phyloP scores from a whole-genome alignment of 2,888 invertebrate species.

The Pandemis heparana region DNA sequence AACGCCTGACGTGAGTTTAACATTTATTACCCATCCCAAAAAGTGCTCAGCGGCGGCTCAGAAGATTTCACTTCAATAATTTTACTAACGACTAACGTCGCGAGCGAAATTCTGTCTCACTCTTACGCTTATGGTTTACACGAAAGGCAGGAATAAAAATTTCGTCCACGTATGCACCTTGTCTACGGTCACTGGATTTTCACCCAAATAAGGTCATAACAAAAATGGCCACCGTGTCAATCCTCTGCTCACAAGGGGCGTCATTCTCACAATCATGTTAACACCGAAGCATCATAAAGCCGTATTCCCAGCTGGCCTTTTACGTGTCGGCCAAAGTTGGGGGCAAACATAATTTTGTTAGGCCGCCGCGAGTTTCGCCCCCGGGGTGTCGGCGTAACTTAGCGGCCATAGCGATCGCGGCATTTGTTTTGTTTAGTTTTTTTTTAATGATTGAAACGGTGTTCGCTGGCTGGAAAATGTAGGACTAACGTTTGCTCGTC shows the following conservation, averaged over 20 bases:
- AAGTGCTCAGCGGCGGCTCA: no score
- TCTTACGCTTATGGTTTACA: no score
- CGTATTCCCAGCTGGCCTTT: conserved; percentile 35
- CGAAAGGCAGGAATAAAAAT: no score
- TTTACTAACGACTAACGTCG: no score
- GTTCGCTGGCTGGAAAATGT: not conserved
- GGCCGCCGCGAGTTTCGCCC: conserved; percentile 38
- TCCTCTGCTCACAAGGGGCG: not conserved
- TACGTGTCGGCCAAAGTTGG: conserved; percentile 41
- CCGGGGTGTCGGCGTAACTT: conserved; percentile 35
- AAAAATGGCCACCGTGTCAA: not conserved
- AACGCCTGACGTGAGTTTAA: no score
- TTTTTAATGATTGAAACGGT: not conserved
- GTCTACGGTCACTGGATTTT: no score
- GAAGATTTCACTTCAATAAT: no score
- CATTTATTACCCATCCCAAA: no score
- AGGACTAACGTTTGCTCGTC: no score
- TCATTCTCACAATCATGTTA: conserved; percentile 28
- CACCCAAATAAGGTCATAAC: not conserved
- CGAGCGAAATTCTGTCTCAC: no score
- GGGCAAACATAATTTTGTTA: conserved; percentile 39
- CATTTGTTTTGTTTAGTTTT: conserved; percentile 32
- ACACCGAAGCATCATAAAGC: conserved; percentile 27
- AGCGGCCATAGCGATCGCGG: conserved; percentile 21
- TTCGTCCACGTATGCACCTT: no score